Base-by-base conservation (phyloP, 2,888 invertebrate genomes). In the Dexiosoma caninum region DNA sequence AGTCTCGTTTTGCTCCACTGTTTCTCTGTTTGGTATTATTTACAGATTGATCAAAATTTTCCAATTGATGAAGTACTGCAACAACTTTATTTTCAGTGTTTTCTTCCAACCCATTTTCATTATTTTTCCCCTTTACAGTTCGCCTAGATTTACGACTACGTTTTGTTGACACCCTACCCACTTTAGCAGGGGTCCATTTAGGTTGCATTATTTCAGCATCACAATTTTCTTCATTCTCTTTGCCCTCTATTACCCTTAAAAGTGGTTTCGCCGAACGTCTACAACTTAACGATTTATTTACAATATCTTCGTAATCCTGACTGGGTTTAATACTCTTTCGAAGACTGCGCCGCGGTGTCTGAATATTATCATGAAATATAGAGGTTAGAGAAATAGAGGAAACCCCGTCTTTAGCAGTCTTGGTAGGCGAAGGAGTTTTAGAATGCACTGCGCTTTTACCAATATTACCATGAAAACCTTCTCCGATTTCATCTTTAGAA, bases 281-380 rank as follows among this genome's bases (percentile, higher is more conserved):
- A 1, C 76, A 84, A 12, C 83, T 80, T 42, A 81, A 9, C 2
- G 75, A 19, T 14, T 69, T 79, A 10, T 55, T 80, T 6, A 82
- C 84, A 8, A 89, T 85, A 5, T 88, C 88, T 1, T 86, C 85
- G 67, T 89, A 89, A 53, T 89, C 89, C 46, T 86, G 84, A 0
- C 82, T 64, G 0, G 89, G 89, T 16, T 87, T 88, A 0, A 89
- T 81, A 59, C 87, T 88, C 55, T 88, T 89, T 0, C 89, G 85
- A 1, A 81, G 83, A 66, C 89, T 89, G 2, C 89, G 87, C 0
- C 89, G 82, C 3, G 88, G 88, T 0, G 88, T 88, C 57, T 85
- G 83, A 4, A 46, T 2, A 0, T 35, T n/a, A 7, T 83, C 78
- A 9, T 62, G 10, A 2, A 59, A 35, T 19, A 59, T 44, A 44